These are phyloP conservation scores for Balaenoptera acutorostrata DNA, from an alignment of 2,113 vertebrate genomes.

Conservation along the genomic window DNA sequence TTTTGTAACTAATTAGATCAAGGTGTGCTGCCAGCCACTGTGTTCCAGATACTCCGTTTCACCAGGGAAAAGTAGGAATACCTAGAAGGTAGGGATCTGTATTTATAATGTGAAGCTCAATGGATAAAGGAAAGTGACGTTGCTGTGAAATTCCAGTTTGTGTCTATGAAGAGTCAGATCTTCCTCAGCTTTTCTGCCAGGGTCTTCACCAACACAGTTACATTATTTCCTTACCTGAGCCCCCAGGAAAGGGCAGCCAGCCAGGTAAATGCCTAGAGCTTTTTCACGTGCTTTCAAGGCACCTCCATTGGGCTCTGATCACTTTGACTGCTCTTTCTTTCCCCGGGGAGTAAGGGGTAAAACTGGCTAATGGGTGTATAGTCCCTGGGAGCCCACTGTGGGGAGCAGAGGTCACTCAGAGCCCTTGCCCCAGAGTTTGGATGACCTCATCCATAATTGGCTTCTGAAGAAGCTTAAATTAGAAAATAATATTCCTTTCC, in stretches of 20 bases:
- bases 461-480: not conserved
- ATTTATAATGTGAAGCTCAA: not conserved
- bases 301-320: accelerated
- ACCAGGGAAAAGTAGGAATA: not conserved
- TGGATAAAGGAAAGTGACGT: not conserved
- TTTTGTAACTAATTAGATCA: not conserved
- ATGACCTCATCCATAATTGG: not conserved
- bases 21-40: not conserved
- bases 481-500: not conserved
- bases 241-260: not conserved
- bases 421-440: not conserved
- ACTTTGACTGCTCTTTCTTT: not conserved
- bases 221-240: not conserved
- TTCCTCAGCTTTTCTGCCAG: accelerated
- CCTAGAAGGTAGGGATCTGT: not conserved
- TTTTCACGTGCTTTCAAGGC: not conserved
- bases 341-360: too few species aligned
- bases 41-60: accelerated
- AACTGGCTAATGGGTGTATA: too few species aligned
- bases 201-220: accelerated
- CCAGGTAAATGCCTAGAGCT: not conserved
- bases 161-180: not conserved
- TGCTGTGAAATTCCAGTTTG: not conserved
- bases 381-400: not conserved
- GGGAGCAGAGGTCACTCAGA: not conserved